Evolutionary conservation across 2,797 vertebrate species (phyloP).

Genomic region (Rhyacichthys aspro): DNA sequence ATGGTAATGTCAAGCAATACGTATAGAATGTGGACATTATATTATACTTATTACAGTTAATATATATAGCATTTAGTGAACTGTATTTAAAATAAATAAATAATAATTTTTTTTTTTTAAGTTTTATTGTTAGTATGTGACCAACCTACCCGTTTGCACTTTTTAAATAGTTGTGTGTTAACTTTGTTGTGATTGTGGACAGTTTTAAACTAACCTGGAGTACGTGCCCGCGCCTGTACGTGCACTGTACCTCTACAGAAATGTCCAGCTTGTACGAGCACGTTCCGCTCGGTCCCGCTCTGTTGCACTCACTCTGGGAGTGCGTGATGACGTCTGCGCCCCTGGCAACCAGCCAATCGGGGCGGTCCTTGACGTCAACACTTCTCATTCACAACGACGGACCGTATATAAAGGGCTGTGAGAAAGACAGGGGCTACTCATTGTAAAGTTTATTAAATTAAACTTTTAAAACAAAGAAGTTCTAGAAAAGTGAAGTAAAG

Average conservation of each 20-base stretch:
- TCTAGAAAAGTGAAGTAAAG: slow-evolving; percentile 21
- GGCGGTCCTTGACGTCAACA: slow-evolving; percentile 69
- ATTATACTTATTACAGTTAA: too few species aligned
- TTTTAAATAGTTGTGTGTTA: too few species aligned
- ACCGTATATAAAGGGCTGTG: slow-evolving; percentile 49
- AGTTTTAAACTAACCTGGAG: too few species aligned
- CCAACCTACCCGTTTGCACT: too few species aligned
- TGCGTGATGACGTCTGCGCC: slow-evolving; percentile 67
- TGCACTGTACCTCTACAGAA: slow-evolving; percentile 34
- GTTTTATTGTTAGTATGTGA: too few species aligned
- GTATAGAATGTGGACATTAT: too few species aligned
- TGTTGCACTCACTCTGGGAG: background rate
- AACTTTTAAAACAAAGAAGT: slow-evolving; percentile 22
- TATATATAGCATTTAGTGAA: too few species aligned
- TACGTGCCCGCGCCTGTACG: slow-evolving; percentile 44
- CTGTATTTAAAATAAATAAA: too few species aligned
- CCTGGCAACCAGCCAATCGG: slow-evolving; percentile 56
- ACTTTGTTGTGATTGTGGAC: too few species aligned
- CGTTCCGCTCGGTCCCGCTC: slow-evolving; percentile 21
- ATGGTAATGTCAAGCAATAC: too few species aligned
- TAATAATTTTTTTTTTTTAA: too few species aligned
- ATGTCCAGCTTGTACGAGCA: background rate
- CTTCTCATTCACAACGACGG: slow-evolving; percentile 32
- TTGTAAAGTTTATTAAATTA: background rate
- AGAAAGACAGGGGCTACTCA: slow-evolving; percentile 26